Base-by-base conservation (phyloP, 53 echinoderm and acorn worm species). In the Pentamera pediparva region DNA sequence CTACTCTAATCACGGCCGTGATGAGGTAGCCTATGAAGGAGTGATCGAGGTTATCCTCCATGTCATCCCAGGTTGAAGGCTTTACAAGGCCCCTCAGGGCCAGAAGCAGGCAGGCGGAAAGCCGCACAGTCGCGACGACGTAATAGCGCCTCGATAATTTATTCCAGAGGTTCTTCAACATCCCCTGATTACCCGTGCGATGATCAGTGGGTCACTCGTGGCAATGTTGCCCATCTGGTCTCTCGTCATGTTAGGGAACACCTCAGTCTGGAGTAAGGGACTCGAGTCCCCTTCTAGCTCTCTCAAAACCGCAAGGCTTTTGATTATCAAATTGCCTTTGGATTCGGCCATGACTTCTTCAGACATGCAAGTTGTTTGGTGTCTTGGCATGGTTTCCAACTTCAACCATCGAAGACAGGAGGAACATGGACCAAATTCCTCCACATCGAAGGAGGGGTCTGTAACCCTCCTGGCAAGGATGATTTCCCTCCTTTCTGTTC, bases 121-220 rank as follows among this genome's bases (percentile, higher is more conserved):
- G 70, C 21, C 79, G 79, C 85, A 85, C 79, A 2, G 69, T 69
- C 12, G 67, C 67, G 9, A 69, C 79, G 5, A 59, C 75, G 50
- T 85, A 85, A 28, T 85, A 75, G 19, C 75, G 79, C 3, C 76
- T 65, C 85, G 79, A 78, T 7, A 78, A 17, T 25, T 65, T 55
- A 56, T 85, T 85, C 26, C 79, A 79, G 29, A 79, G 28, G 34
- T 85, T 85, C 12, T 37, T 61, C 32, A 56, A 21, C 59, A 85
- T 61, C 79, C 79, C 65, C 22, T 84, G 56, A 34, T 59, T 85
- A 5, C 79, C 85, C 30, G 37, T 3, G 73, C 59, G 5, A 76
- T 37, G 21, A 69, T 83, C 32, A 83, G 45, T 15, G 69, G 48
- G 37, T 83, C 83, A 13, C 30, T 36, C 19, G 28, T 13, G 13